phyloP scores from a whole-genome alignment of 2,797 vertebrate genomes.

The Ctenopoma kingsleyae region DNA sequence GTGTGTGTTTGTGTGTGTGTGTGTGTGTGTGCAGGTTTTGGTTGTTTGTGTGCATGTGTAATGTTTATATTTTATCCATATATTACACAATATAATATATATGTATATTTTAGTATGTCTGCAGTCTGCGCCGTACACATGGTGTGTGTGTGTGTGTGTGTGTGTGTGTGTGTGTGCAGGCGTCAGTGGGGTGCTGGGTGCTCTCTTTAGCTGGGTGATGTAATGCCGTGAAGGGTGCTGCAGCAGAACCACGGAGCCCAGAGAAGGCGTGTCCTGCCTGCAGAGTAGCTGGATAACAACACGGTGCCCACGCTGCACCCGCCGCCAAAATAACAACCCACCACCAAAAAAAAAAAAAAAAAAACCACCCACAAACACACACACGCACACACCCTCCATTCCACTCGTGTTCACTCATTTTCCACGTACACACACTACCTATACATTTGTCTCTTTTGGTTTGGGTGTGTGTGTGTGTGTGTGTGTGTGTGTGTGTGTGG shows the following conservation, averaged over 20 bases:
- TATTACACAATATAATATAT: too few relatives aligned
- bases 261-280: conserved; percentile 77
- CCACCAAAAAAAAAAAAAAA: not conserved
- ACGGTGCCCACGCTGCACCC: conserved; percentile 54
- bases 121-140: conserved; percentile 10
- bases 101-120: not conserved
- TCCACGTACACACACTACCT: not conserved
- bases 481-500: too few relatives aligned
- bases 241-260: conserved; percentile 72
- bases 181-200: conserved; percentile 54
- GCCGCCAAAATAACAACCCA: conserved; percentile 22
- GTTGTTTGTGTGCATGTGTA: conserved; percentile 10
- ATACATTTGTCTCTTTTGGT: not conserved
- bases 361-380: not conserved
- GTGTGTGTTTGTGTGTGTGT: conserved; percentile 22
- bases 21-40: conserved; percentile 9
- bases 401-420: not conserved
- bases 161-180: conserved; percentile 25
- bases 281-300: conserved; percentile 65
- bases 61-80: not conserved
- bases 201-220: conserved; percentile 72
- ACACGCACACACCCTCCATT: not conserved
- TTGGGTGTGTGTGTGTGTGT: too few relatives aligned
- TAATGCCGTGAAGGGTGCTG: conserved; percentile 78
- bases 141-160: not conserved